These are phyloP conservation scores for Columba livia DNA, from an alignment of 2,113 vertebrate species.

Conservation along the genomic window DNA sequence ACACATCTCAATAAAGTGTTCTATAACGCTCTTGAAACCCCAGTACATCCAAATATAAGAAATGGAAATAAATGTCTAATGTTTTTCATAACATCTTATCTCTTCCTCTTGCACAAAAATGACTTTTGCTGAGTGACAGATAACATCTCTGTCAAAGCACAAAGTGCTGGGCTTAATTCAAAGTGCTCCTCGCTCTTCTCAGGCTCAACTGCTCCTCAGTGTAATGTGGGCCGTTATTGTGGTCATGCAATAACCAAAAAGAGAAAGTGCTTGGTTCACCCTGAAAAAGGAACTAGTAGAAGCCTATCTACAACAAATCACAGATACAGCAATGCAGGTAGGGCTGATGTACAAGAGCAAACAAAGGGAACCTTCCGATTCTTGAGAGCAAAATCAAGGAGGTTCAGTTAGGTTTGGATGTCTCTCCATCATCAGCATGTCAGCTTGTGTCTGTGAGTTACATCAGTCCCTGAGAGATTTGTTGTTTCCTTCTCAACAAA, in stretches of 20 bases:
- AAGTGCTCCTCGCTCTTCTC: constrained; percentile 8
- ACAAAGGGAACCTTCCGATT: neutral
- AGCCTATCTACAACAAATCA: neutral
- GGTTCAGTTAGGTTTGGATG: neutral
- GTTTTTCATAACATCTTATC: constrained; percentile 35
- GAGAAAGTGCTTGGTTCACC: neutral
- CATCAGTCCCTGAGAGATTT: neutral
- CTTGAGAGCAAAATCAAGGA: neutral
- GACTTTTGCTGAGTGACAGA: constrained; percentile 16
- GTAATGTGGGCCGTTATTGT: constrained; percentile 79
- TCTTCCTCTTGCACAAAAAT: constrained; percentile 35
- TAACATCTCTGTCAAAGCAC: constrained; percentile 34
- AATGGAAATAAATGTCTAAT: neutral
- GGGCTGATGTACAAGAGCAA: neutral
- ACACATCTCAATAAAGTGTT: neutral
- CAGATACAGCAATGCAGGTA: neutral
- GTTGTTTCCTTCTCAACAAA: neutral
- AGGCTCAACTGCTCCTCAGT: constrained; percentile 70
- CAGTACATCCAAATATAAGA: neutral
- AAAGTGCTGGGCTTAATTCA: neutral
- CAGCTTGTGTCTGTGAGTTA: neutral
- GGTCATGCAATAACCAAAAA: constrained; percentile 76
- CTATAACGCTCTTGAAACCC: neutral
- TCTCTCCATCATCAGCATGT: neutral
- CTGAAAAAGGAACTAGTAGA: neutral